Base-by-base conservation (phyloP, 2,113 vertebrate genomes). In the Lipophrys pholis region DNA sequence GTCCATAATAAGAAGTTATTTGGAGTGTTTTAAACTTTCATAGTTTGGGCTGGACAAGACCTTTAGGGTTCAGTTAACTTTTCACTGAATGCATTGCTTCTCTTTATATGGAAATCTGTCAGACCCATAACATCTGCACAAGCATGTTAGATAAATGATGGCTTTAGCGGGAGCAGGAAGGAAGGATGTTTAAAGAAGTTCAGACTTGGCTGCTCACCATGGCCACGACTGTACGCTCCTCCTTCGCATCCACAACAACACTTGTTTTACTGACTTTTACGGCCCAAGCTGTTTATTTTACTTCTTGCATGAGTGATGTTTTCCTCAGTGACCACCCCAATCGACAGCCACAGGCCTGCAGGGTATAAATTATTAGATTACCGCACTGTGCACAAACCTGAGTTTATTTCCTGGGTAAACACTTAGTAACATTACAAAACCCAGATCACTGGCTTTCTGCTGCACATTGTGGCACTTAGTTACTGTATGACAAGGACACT, bases 181-280 rank as follows among this genome's bases (percentile, higher is more conserved):
- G 62, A 69, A 62, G 70, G 53, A 69, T 54, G 60, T 74, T 82
- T 75, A 58, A 74, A 76, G 53, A 59, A 80, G 50, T 64, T 41
- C 42, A 73, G 55, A 68, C 69, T 63, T 78, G 73, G 69, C 70
- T 51, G 43, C 45, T 15, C 6, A 6, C 73, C 8, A n/a, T 43
- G 11, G 52, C 50, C 53, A 68, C 57, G 46, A 6, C 65, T 85
- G 82, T 39, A 80, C 56, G 6, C 60, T 41, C 62, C 50, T n/a
- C 45, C 12, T 35, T 55, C 54, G 45, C 55, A 57, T 69, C 30
- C 55, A 43, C 62, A 14, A 55, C 68, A 42, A 56, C 41, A 65
- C 60, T 68, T 76, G 66, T 82, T 81, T 80, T 56, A 77, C 56
- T 77, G 79, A 57, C 63, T 79, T 84, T 85, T 66, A 85, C 52